These are phyloP conservation scores for Cephus nigrinus DNA, from an alignment of 2,888 invertebrate genomes.

Conservation along the genomic window DNA sequence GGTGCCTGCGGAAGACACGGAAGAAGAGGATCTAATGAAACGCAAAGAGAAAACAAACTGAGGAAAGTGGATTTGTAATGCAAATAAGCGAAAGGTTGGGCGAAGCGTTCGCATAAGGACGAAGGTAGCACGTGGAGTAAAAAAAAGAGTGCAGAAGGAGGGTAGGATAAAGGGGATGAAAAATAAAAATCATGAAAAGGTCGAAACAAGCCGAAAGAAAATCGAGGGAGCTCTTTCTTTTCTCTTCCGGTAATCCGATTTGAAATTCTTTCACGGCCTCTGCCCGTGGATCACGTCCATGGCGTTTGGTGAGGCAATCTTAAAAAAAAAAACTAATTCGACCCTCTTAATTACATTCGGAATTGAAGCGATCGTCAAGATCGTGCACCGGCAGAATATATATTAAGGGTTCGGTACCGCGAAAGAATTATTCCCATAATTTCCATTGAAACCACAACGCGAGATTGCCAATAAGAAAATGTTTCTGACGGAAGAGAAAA, in stretches of 20 bases:
- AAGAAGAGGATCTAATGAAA: conserved; percentile 51
- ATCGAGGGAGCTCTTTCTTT: conserved; percentile 12
- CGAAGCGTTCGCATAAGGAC: not conserved
- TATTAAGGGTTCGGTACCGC: not conserved
- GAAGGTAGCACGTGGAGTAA: not conserved
- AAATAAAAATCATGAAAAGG: conserved; percentile 38
- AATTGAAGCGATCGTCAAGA: conserved; percentile 22
- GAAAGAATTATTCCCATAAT: not conserved
- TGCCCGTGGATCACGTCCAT: conserved; percentile 33
- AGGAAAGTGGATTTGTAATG: conserved; percentile 48
- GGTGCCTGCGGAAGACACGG: conserved; percentile 5
- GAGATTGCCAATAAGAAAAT: not conserved
- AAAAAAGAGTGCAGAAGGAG: not conserved
- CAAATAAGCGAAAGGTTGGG: conserved; percentile 39
- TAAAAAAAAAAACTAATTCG: conserved; percentile 37
- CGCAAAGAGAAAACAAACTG: conserved; percentile 33
- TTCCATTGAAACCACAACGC: conserved; percentile 6
- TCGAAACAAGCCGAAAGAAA: conserved; percentile 26
- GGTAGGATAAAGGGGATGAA: conserved; percentile 25
- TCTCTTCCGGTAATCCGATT: conserved; percentile 43
- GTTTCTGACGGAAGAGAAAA: conserved; percentile 9
- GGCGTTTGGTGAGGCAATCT: conserved; percentile 20
- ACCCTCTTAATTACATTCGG: conserved; percentile 36
- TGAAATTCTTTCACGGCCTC: conserved; percentile 43
- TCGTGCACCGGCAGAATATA: conserved; percentile 22